Conservation (phyloP, 2,888 invertebrate species). For the Chaetogeoica ovagalla region DNA sequence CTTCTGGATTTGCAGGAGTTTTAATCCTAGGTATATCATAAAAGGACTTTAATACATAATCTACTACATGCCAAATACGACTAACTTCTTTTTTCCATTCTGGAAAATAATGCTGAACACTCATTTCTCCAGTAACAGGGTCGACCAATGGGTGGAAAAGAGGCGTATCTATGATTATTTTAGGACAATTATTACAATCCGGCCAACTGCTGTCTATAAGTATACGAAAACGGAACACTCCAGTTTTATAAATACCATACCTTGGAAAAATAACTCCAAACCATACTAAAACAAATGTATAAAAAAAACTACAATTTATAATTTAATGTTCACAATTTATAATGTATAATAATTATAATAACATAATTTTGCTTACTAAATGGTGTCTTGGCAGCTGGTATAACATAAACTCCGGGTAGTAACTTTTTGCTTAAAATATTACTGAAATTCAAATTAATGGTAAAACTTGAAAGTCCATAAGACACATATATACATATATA, state of each 20-base stretch:
- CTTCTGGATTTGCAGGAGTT: conserved; percentile 73
- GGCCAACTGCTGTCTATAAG: conserved; percentile 87
- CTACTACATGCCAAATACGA: conserved; percentile 87
- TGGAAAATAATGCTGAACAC: conserved; percentile 77
- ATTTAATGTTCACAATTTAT: too few relatives aligned
- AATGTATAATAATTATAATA: too few relatives aligned
- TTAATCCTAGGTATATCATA: conserved; percentile 74
- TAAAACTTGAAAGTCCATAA: background rate
- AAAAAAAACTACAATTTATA: conserved; percentile 37
- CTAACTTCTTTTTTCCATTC: conserved; percentile 82
- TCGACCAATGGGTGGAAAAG: conserved; percentile 87
- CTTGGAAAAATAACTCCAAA: conserved; percentile 88
- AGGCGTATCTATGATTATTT: conserved; percentile 78
- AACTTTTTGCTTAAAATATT: conserved; percentile 83
- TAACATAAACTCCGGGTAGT: conserved; percentile 86
- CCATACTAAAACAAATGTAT: conserved; percentile 69
- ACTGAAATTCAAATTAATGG: conserved; percentile 63
- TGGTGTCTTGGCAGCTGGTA: conserved; percentile 84
- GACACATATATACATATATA: conserved; percentile 14
- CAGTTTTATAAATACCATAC: conserved; percentile 85
- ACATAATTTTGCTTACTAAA: conserved; percentile 67
- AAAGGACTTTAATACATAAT: conserved; percentile 81
- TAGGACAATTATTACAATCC: conserved; percentile 73
- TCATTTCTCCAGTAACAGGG: conserved; percentile 74
- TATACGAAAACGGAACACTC: conserved; percentile 86